phyloP scores from a whole-genome alignment of 2,113 vertebrate genomes.

The Microcebus ravelobensis region DNA sequence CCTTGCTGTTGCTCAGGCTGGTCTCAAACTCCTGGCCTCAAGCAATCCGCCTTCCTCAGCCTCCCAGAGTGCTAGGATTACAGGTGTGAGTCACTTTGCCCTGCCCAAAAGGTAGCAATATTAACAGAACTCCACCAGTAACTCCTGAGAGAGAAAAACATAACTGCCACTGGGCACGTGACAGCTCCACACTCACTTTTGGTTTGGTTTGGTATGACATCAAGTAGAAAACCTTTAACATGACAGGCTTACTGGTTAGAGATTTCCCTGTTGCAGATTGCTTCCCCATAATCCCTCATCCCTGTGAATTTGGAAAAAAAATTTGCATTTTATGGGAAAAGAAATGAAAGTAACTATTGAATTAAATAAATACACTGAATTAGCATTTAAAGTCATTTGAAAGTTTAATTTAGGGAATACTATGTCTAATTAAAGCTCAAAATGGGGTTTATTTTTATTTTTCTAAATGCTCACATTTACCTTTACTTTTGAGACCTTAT shows the following conservation, averaged over 20 bases:
- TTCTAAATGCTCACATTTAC: not conserved
- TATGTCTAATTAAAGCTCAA: not conserved
- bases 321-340: not conserved
- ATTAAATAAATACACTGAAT: not conserved
- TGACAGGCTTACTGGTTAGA: not conserved
- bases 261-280: not conserved
- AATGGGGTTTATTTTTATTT: not conserved
- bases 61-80: too few species aligned
- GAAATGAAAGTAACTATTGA: not conserved
- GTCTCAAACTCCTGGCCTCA: too few species aligned
- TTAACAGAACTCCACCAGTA: not conserved
- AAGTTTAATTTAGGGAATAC: not conserved
- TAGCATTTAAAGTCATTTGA: not conserved
- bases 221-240: not conserved
- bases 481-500: not conserved
- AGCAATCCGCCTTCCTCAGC: too few species aligned
- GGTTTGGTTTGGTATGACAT: not conserved
- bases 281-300: not conserved
- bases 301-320: not conserved
- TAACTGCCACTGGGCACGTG: rapidly evolving
- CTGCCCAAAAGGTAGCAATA: not conserved
- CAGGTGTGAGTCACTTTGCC: too few species aligned
- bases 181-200: too few species aligned
- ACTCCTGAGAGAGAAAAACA: not conserved
- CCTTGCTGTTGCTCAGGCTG: too few species aligned